phyloP scores from a whole-genome alignment of 37 sponge, comb jelly and placozoan genomes.

The Agelas oroides region DNA sequence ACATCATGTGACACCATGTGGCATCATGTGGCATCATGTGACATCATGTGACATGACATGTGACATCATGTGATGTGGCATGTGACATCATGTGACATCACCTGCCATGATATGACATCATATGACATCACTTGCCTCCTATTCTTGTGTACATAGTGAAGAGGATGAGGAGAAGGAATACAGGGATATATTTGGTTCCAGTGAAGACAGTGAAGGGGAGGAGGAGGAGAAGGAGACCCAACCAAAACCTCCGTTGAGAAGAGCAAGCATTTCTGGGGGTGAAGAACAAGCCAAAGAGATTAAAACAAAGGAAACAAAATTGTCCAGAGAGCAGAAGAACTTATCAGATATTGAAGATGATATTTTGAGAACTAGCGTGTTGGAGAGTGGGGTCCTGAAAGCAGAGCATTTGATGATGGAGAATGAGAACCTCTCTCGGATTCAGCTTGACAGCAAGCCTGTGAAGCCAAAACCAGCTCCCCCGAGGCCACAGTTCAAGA shows the following conservation, averaged over 20 bases:
- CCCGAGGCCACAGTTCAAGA: constrained; percentile 41
- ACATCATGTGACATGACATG: too few relatives aligned
- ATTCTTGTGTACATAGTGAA: too few relatives aligned
- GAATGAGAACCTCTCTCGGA: neutral
- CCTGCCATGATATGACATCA: too few relatives aligned
- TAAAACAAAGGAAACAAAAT: too few relatives aligned
- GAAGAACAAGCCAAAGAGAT: neutral
- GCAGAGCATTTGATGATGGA: neutral
- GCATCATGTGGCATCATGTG: too few relatives aligned
- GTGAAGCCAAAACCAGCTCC: constrained; percentile 9
- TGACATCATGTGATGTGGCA: too few relatives aligned
- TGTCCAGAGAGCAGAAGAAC: neutral
- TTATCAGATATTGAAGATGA: neutral
- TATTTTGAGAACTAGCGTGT: too few relatives aligned
- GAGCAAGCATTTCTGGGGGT: neutral
- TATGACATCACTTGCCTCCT: too few relatives aligned
- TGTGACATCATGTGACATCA: too few relatives aligned
- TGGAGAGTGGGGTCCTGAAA: neutral
- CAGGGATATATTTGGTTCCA: constrained; percentile 30
- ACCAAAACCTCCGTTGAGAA: neutral
- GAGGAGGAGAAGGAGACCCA: neutral
- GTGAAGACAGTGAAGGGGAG: constrained; percentile 8
- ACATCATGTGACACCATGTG: too few relatives aligned
- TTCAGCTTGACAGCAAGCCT: neutral
- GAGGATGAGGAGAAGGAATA: constrained; percentile 6